Percentiles rank a stretch among this genome's conserved stretches.
Conservation (phyloP, 2,797 vertebrate species). For the Cichlasoma orientale region DNA sequence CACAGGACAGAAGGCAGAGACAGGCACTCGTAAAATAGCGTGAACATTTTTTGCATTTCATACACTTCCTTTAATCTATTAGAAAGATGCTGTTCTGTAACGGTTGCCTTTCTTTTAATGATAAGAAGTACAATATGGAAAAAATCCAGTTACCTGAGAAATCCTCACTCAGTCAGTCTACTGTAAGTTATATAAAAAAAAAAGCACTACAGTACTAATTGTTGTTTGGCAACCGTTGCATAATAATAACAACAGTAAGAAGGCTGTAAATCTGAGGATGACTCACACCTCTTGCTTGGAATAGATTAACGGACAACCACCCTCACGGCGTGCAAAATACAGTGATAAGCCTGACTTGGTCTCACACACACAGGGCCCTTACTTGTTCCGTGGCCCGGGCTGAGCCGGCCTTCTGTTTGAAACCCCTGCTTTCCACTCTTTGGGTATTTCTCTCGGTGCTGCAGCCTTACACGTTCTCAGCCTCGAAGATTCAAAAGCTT, state of each 20-base stretch:
- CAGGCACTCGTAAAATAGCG: background rate
- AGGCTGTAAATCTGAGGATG: background rate
- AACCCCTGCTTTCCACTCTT: background rate
- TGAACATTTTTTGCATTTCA: too few species aligned
- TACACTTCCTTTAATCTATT: too few species aligned
- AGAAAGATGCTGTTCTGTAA: too few species aligned
- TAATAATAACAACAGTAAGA: background rate
- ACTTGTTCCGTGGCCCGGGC: background rate
- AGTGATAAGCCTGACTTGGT: background rate
- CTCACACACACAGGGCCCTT: background rate
- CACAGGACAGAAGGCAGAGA: background rate
- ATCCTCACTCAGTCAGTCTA: background rate
- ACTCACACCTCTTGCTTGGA: background rate
- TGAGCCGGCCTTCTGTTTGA: background rate
- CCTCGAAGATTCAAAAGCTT: background rate
- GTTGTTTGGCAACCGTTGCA: background rate
- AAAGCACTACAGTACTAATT: background rate
- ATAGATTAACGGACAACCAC: background rate
- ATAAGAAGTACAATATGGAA: background rate
- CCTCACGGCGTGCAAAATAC: background rate
- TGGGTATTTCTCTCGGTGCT: background rate
- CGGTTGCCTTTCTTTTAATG: background rate
- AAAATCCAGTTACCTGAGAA: accelerated
- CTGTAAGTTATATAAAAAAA: too few species aligned
- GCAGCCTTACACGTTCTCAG: background rate